Evolutionary conservation across 2,113 vertebrate genomes (phyloP).

Genomic region (Equus przewalskii): DNA sequence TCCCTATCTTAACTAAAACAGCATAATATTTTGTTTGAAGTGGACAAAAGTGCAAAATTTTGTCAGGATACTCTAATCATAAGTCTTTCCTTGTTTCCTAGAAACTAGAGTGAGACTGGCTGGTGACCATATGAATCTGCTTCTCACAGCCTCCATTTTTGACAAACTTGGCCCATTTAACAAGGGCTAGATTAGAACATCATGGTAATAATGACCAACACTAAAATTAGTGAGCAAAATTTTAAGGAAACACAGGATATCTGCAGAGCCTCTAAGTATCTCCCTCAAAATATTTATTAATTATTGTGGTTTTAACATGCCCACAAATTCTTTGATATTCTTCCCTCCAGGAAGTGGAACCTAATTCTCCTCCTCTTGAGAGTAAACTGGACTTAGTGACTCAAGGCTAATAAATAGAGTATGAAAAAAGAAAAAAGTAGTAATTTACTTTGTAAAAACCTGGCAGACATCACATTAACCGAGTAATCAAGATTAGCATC

Average conservation of each 20-base stretch:
- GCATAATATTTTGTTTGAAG: constrained; percentile 28
- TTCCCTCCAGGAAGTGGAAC: neutral
- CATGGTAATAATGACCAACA: constrained; percentile 4
- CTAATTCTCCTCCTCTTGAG: neutral
- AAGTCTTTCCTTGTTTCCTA: neutral
- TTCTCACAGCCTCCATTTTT: constrained; percentile 13
- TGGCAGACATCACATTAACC: neutral
- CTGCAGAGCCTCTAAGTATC: neutral
- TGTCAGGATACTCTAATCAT: constrained; percentile 14
- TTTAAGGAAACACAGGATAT: neutral
- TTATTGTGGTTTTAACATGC: constrained; percentile 25
- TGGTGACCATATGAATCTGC: neutral
- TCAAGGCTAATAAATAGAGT: neutral
- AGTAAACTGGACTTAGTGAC: neutral
- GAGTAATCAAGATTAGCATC: neutral
- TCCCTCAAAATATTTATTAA: constrained; percentile 40
- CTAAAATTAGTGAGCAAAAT: constrained; percentile 41
- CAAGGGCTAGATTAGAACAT: constrained; percentile 8
- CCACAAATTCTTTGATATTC: neutral
- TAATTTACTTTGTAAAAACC: constrained; percentile 17
- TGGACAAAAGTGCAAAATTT: neutral
- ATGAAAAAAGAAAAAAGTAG: neutral
- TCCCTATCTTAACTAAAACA: constrained; percentile 45
- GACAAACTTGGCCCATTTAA: neutral
- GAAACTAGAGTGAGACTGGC: constrained; percentile 6